Base-by-base conservation (phyloP, 2,888 invertebrate genomes). In the Nemurella pictetii region DNA sequence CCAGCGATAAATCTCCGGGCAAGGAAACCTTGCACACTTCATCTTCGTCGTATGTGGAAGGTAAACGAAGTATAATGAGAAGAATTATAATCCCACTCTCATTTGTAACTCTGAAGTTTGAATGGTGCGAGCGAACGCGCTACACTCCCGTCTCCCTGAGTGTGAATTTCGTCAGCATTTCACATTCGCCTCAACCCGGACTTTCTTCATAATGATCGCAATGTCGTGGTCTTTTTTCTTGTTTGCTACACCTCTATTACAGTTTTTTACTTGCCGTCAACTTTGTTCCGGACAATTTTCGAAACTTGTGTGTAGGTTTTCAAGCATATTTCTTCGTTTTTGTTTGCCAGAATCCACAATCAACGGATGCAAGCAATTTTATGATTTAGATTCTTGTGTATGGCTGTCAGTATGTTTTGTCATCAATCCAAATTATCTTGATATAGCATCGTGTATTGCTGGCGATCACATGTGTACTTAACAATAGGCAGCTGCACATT, bases 201-300 rank as follows among this genome's bases (percentile, higher is more conserved):
- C 55, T 55, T 55, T 55, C 55, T 55, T 55, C 55, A 55, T 55
- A 55, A 55, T 55, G 55, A 55, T 55, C 55, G 20, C 9, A 55
- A 3, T 55, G 55, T 55, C 55, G 55, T 55, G 55, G 55, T 55
- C 55, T 55, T 55, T 55, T 55, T 55, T 55, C 55, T 15, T 20
- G 55, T 55, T 55, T 55, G 55, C 20, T 55, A 55, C 55, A 55
- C 55, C 55, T 55, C 12, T 12, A 55, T 55, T 20, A 3, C 55
- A 12, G 26, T n/a, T 75, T 26, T 75, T 28, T 75, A 7, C 9
- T 75, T 75, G 9, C 28, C 28, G 75, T 75, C 75, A 26, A 25
- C 75, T 75, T 75, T 9, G 75, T 75, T 75, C 75, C 75, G 75
- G 75, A 75, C 75, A 75, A 75, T 75, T 55, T 75, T 75, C 75